Conservation (phyloP, 2,888 invertebrate genomes). For the Agonopterix subpropinquella region DNA sequence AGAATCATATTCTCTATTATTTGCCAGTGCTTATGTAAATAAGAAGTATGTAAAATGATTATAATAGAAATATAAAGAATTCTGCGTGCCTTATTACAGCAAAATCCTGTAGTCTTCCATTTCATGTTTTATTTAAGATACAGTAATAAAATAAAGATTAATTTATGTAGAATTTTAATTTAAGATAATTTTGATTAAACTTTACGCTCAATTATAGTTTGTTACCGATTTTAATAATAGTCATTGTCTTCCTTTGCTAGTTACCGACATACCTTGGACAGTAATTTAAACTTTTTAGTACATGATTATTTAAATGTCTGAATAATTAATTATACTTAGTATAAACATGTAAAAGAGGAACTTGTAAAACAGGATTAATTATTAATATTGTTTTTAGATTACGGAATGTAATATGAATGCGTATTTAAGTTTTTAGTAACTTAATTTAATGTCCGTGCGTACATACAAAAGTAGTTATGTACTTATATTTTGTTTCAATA, state of each 20-base stretch:
- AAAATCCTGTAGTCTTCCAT: conserved; percentile 69
- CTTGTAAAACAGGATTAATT: neutral
- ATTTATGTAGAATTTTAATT: too few relatives aligned
- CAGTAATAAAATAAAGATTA: neutral
- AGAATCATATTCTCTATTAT: neutral
- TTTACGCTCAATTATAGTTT: conserved; percentile 29
- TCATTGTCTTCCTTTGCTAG: conserved; percentile 50
- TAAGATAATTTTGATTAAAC: too few relatives aligned
- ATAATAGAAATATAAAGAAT: conserved; percentile 26
- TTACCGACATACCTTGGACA: conserved; percentile 40
- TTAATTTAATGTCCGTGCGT: conserved; percentile 2
- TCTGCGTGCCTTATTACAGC: conserved; percentile 66
- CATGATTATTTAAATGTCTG: neutral
- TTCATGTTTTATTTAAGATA: neutral
- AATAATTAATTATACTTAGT: neutral
- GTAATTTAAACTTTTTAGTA: conserved; percentile 6
- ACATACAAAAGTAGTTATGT: conserved; percentile 3
- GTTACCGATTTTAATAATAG: conserved; percentile 45
- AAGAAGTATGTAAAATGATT: neutral
- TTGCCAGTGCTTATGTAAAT: neutral
- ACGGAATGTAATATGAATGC: neutral
- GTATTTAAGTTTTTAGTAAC: neutral
- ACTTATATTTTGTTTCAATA: conserved; percentile 10
- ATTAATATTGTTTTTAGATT: neutral
- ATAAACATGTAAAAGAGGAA: neutral